phyloP scores from a whole-genome alignment of 2,888 invertebrate species.

The Silvanus unidentatus region DNA sequence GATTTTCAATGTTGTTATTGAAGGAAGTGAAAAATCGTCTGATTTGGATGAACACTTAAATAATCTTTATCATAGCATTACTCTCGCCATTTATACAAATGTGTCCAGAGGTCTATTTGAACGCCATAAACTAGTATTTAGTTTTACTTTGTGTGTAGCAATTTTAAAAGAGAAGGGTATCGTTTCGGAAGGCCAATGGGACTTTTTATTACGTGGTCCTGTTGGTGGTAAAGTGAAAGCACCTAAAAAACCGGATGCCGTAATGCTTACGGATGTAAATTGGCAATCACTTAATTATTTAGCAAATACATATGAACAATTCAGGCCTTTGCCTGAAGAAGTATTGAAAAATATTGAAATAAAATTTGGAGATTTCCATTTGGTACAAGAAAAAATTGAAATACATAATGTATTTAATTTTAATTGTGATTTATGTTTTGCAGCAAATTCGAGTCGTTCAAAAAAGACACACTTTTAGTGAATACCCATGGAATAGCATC shows the following conservation, averaged over 20 bases:
- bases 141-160: slow-evolving; percentile 74
- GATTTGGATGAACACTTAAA: slow-evolving; percentile 62
- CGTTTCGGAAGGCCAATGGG: slow-evolving; percentile 63
- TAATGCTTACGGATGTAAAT: slow-evolving; percentile 58
- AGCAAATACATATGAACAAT: slow-evolving; percentile 52
- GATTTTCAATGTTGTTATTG: slow-evolving; percentile 78
- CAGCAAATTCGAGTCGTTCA: background rate
- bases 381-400: slow-evolving; percentile 45
- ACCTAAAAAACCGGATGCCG: slow-evolving; percentile 56
- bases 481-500: slow-evolving; percentile 56
- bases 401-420: too few relatives aligned
- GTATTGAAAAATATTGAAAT: slow-evolving; percentile 53
- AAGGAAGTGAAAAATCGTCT: slow-evolving; percentile 63
- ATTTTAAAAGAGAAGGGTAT: slow-evolving; percentile 61
- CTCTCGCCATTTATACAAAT: slow-evolving; percentile 76
- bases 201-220: slow-evolving; percentile 71
- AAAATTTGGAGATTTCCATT: slow-evolving; percentile 55
- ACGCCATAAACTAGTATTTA: slow-evolving; percentile 83
- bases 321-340: slow-evolving; percentile 52
- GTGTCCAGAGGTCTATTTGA: slow-evolving; percentile 88
- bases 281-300: slow-evolving; percentile 67
- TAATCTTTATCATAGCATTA: slow-evolving; percentile 69
- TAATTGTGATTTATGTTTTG: background rate
- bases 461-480: slow-evolving; percentile 11
- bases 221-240: slow-evolving; percentile 51